Percentiles rank a stretch among this genome's conserved stretches.
phyloP scores from a whole-genome alignment of 64 coral and sea anemone species.

The Hydrozoanthus tunicans region DNA sequence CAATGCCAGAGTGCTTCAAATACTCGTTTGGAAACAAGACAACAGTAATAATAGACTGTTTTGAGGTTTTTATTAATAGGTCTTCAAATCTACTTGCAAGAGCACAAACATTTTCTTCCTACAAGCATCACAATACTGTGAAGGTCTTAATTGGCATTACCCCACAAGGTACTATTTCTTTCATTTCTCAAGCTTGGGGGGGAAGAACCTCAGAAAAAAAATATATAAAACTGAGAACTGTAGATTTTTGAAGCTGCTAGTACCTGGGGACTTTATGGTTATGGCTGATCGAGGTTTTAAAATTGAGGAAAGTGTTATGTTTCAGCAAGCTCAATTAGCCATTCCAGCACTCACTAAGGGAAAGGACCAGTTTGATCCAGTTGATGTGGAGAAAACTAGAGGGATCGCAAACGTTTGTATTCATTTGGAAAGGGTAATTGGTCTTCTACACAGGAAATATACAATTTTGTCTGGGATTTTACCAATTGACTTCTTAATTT shows the following conservation, averaged over 20 bases:
- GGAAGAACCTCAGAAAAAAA: neutral
- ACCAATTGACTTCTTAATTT: neutral
- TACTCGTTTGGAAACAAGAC: constrained; percentile 18
- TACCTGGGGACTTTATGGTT: constrained; percentile 4
- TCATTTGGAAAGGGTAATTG: constrained; percentile 4
- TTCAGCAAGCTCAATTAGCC: neutral
- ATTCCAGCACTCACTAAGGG: constrained; percentile 5
- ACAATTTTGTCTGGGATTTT: constrained; percentile 20
- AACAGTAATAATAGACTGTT: constrained; percentile 13
- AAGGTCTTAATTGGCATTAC: constrained; percentile 7
- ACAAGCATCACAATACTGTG: neutral
- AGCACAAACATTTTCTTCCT: too few species aligned
- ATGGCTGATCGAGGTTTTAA: neutral
- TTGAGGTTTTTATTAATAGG: constrained; percentile 13
- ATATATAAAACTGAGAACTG: neutral
- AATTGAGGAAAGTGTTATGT: neutral
- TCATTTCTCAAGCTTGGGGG: too few species aligned
- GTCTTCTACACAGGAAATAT: neutral
- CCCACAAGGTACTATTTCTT: neutral
- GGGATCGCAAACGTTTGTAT: neutral
- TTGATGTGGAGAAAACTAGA: neutral
- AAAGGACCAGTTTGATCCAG: neutral
- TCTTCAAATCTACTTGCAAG: neutral
- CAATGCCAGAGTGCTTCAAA: neutral
- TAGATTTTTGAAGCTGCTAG: neutral